Evolutionary conservation across 2,113 vertebrate species (phyloP), one percentile per base, ranked within the genome.

Genomic region (Catharus fuscescens): DNA sequence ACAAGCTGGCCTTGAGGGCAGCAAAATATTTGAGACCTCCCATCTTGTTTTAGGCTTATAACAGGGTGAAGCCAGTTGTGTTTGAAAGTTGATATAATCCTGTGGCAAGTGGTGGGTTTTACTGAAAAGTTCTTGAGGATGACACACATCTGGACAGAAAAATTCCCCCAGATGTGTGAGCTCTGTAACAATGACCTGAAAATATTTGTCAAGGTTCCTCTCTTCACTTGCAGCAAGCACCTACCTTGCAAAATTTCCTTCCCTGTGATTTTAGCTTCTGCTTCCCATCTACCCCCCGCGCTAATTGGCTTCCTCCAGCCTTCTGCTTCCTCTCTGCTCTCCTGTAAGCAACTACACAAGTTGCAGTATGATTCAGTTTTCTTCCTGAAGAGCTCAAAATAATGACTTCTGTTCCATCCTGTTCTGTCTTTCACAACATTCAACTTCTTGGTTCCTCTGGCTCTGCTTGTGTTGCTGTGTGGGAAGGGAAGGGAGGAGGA

Each of bases 351-450:
- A 56, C 80, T 70, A 18, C 70, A 95, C 66, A 90, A 95, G 78
- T 82, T 88, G 67, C 67, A 62, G 9, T 32, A 85, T 81, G 91
- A 94, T 95, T 92, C 77, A 62, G 18, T 91, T 90, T 69, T 95
- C 74, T 89, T 95, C 84, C 78, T 94, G 81, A 86, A 70, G 66
- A 70, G 71, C 90, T 90, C 66, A 83, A 65, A 96, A 88, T 91
- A 93, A 81, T 29, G 20, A 67, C 32, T 88, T 88, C 31, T 93
- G 66, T 1, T 70, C 65, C 84, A 83, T 73, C 64, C 79, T 92
- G 45, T 54, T 70, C 23, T 44, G n/a, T 50, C 80, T 95, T 93
- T 83, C 76, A 70, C 82, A 83, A 78, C 29, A 2, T 36, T 44
- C 25, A 59, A 8, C 14, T 70, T 64, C 20, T 64, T 48, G 42